Evolutionary conservation across 2,888 invertebrate genomes (phyloP), one percentile per base, ranked within the genome.

Genomic region (Drosophila nr. fundita): DNA sequence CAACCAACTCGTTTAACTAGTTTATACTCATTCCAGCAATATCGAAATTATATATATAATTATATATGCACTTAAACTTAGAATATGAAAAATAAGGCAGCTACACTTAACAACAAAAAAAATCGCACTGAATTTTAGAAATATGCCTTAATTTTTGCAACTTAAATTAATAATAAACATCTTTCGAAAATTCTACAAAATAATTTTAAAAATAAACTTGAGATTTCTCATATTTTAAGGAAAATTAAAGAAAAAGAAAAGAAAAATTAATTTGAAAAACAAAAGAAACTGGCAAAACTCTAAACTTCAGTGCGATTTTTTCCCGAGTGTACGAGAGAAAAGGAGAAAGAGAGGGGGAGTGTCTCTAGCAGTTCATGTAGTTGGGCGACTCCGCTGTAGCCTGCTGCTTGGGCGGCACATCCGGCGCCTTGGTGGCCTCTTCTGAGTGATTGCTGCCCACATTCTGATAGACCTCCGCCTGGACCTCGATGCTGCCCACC

Each of bases 381-480:
- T 92, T 91, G 52, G 91, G 87, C 29, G 87, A 66, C 15, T 70
- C 71, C 15, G 50, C 4, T 36, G 55, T 48, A 10, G 58, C 1
- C 32, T 67, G 72, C 18, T 73, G 58, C 48, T 73, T 69, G 34
- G 65, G 54, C n/a, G 69, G 54, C n/a, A 32, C 38, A 18, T 70
- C 58, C 1, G 78, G 69, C 29, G 45, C 10, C 24, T 24, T 15
- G 18, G 42, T 18, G 21, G 67, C 52, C 71, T 73, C 63, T 18
- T 83, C 87, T 34, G 76, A 27, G 15, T 74, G 36, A 7, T 8
- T 27, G 36, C 50, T 59, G 15, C 76, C 83, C 29, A 92, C 80
- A 73, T 92, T 92, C 65, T 92, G 92, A 60, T 92, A 92, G 40
- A 92, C 92, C 67, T 92, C 92, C 0, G 92, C 92, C 38, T 91